Evolutionary conservation across 2,888 invertebrate genomes (phyloP).

Genomic region (Tortrix viridana): DNA sequence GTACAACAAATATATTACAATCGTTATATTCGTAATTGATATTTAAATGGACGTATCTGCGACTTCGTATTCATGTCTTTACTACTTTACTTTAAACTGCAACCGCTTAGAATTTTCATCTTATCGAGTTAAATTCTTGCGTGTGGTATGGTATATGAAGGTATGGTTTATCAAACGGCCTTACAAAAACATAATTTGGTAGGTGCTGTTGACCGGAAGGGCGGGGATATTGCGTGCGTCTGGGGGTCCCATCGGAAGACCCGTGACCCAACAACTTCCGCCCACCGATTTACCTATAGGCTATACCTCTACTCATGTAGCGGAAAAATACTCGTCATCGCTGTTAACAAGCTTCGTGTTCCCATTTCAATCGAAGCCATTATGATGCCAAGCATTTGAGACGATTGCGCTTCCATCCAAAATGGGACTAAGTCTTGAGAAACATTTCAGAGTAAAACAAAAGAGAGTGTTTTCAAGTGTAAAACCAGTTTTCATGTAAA

Average conservation of each 20-base stretch:
- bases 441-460: too few relatives aligned
- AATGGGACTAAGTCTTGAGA: too few relatives aligned
- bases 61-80: too few relatives aligned
- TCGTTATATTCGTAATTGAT: too few relatives aligned
- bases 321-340: conserved; percentile 6
- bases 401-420: not conserved
- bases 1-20: too few relatives aligned
- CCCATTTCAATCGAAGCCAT: not conserved
- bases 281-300: conserved; percentile 7
- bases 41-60: too few relatives aligned
- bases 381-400: not conserved
- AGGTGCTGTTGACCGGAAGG: conserved; percentile 51
- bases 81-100: too few relatives aligned
- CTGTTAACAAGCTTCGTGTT: not conserved
- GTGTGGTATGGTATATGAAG: not conserved
- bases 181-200: conserved; percentile 44
- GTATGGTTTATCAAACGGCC: not conserved
- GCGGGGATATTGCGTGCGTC: conserved; percentile 48
- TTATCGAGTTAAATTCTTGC: not conserved
- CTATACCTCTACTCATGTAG: not conserved
- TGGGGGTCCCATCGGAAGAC: conserved; percentile 45
- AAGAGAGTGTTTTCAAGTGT: too few relatives aligned
- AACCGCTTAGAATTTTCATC: not conserved
- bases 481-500: too few relatives aligned
- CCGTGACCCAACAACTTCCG: conserved; percentile 41